A percentile compares a stretch with the other conserved stretches of the same genome.
phyloP scores from a whole-genome alignment of 2,797 vertebrate species.

The Labroides dimidiatus region DNA sequence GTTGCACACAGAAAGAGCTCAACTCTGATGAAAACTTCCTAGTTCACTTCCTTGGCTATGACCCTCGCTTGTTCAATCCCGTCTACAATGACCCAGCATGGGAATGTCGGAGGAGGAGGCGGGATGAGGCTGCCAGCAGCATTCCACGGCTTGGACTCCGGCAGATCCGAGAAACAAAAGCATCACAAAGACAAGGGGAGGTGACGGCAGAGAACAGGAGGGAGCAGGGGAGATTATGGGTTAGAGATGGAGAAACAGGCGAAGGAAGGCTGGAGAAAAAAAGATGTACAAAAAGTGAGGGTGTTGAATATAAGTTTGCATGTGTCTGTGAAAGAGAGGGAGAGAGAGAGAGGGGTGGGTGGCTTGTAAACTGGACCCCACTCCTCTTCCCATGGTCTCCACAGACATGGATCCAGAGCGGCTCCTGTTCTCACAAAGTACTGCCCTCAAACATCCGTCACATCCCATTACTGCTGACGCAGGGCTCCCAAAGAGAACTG shows the following conservation, averaged over 20 bases:
- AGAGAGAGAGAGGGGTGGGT: background rate
- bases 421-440: conserved; percentile 71
- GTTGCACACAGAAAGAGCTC: conserved; percentile 56
- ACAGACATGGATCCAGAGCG: conserved; percentile 64
- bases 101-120: conserved; percentile 76
- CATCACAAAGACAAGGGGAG: conserved; percentile 49
- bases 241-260: conserved; percentile 20
- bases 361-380: conserved; percentile 51
- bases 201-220: conserved; percentile 33
- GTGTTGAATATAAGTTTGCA: conserved; percentile 17
- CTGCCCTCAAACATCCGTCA: conserved; percentile 78
- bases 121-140: conserved; percentile 65
- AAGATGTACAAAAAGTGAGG: conserved; percentile 27
- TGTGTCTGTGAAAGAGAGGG: background rate
- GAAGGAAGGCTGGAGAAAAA: conserved; percentile 21
- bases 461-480: conserved; percentile 81
- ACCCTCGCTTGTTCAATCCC: conserved; percentile 73
- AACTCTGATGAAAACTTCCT: conserved; percentile 83
- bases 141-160: conserved; percentile 75
- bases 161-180: conserved; percentile 66
- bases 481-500: conserved; percentile 66
- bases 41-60: conserved; percentile 83
- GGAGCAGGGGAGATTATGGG: conserved; percentile 30
- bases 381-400: conserved; percentile 79
- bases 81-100: conserved; percentile 80